Conservation (phyloP, 2,113 vertebrate species). For the Epinephelus cyanopodus region DNA sequence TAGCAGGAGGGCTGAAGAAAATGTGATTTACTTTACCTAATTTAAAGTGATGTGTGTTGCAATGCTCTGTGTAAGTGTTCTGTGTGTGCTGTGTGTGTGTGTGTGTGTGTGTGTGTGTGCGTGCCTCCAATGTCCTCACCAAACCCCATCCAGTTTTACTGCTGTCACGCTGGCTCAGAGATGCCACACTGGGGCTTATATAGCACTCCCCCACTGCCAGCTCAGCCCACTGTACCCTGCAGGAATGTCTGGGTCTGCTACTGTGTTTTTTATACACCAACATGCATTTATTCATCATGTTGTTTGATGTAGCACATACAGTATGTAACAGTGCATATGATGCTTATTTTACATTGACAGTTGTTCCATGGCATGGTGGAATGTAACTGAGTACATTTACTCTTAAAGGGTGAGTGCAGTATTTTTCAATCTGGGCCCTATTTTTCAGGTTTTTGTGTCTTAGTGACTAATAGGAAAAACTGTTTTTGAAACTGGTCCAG, state of each 20-base stretch:
- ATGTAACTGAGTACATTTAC: not conserved
- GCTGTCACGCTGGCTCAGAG: constrained; percentile 63
- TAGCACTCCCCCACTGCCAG: constrained; percentile 26
- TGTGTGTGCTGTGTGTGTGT: constrained; percentile 2
- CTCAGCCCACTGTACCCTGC: constrained; percentile 42
- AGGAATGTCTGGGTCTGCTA: constrained; percentile 43
- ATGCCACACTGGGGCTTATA: constrained; percentile 60
- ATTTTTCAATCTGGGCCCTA: no score
- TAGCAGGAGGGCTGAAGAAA: constrained; percentile 34
- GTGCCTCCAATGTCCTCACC: constrained; percentile 51
- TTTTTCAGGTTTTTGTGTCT: no score
- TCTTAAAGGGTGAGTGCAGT: not conserved
- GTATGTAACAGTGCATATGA: not conserved
- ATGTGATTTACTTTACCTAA: constrained; percentile 43
- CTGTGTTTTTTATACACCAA: constrained; percentile 16
- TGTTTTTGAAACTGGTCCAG: no score
- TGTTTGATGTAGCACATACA: not conserved
- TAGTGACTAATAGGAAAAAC: no score
- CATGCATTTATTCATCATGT: not conserved
- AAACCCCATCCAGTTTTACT: constrained; percentile 60
- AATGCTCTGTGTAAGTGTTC: constrained; percentile 8
- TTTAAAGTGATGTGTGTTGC: constrained; percentile 57
- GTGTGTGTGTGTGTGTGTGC: constrained; percentile 16
- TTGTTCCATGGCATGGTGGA: not conserved
- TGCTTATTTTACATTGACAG: not conserved